Conservation (phyloP, 2,888 invertebrate species). For the Cacoxenus indagator region DNA sequence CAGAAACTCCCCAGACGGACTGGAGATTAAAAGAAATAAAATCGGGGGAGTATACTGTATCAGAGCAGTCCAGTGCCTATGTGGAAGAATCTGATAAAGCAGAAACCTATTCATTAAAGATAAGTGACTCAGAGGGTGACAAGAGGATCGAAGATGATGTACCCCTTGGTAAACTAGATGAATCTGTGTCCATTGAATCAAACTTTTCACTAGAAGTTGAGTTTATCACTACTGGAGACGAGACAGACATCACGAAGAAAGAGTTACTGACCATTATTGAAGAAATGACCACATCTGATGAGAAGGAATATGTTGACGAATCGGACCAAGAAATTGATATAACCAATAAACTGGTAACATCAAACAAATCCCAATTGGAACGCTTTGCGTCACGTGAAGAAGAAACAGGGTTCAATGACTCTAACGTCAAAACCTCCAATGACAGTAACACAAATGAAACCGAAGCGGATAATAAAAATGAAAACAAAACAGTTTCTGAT, state of each 20-base stretch:
- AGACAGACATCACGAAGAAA: not conserved
- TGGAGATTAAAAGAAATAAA: not conserved
- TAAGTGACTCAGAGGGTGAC: not conserved
- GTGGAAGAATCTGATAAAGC: not conserved
- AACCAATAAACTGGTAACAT: too few species aligned
- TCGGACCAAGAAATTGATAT: not conserved
- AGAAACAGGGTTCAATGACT: not conserved
- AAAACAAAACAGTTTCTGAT: too few species aligned
- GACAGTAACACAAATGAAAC: slow-evolving; percentile 21
- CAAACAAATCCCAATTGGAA: not conserved
- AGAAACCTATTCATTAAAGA: not conserved
- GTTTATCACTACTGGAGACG: too few species aligned
- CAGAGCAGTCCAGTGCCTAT: too few species aligned
- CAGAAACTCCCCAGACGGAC: not conserved
- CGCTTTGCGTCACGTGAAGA: not conserved
- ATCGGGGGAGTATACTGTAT: not conserved
- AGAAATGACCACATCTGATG: not conserved
- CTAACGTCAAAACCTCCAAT: not conserved
- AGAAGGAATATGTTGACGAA: not conserved
- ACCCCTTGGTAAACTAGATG: not conserved
- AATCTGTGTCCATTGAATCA: too few species aligned
- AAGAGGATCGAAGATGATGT: not conserved
- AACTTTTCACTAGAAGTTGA: too few species aligned
- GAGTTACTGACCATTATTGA: not conserved
- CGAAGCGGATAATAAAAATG: too few species aligned